Conservation (phyloP, 2,113 vertebrate genomes). For the Willisornis vidua region DNA sequence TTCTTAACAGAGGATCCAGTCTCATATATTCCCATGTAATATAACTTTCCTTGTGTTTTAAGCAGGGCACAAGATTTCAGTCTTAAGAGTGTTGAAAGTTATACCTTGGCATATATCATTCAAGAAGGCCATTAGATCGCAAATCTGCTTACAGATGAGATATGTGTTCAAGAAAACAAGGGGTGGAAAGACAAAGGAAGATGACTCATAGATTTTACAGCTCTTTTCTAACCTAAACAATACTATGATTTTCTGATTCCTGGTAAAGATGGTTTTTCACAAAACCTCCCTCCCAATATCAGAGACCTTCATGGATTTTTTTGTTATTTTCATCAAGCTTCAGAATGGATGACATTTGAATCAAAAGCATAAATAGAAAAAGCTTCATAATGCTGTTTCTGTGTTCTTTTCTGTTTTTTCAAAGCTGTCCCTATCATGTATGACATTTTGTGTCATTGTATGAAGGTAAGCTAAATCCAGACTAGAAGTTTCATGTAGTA, state of each 20-base stretch:
- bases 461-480: neutral
- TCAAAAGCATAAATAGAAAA: neutral
- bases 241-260: neutral
- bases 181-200: neutral
- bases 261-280: neutral
- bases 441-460: neutral
- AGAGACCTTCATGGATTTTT: neutral
- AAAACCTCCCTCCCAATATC: neutral
- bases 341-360: neutral
- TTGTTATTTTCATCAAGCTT: neutral
- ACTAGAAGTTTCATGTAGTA: neutral
- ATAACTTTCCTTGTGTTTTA: neutral
- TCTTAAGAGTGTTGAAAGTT: neutral
- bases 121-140: neutral
- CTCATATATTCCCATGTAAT: neutral
- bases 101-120: neutral
- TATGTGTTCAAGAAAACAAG: neutral
- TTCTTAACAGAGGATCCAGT: neutral
- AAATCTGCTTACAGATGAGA: neutral
- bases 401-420: neutral
- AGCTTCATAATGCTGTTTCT: neutral
- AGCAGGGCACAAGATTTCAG: neutral
- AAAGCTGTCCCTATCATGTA: neutral
- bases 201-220: neutral
- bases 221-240: neutral